Evolutionary conservation across 2,113 vertebrate species (phyloP).

Genomic region (Cariama cristata): DNA sequence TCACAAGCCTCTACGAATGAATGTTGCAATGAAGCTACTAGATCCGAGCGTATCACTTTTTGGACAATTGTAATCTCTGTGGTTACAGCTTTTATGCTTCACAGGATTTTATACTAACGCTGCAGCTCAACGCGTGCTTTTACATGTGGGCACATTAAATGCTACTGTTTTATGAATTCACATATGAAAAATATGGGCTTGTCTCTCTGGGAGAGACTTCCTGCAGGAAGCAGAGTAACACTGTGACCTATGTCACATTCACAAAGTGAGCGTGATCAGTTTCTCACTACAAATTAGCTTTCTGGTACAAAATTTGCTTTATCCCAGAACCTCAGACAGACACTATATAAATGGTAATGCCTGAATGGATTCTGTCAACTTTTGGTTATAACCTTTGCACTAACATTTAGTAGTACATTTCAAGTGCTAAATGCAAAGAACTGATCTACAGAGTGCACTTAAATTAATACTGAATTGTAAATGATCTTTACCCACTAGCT

Average conservation of each 20-base stretch:
- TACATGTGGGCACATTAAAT: background rate
- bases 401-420: background rate
- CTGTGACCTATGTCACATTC: background rate
- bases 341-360: background rate
- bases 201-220: background rate
- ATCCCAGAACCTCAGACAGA: background rate
- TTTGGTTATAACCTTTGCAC: background rate
- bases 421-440: background rate
- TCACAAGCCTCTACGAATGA: background rate
- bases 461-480: conserved; percentile 12
- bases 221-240: background rate
- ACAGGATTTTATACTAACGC: background rate
- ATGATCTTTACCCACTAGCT: background rate
- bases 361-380: background rate
- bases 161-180: background rate
- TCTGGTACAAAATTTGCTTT: conserved; percentile 1
- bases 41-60: background rate
- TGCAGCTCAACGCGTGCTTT: background rate
- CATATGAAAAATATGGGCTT: background rate
- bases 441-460: background rate
- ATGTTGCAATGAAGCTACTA: background rate
- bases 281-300: background rate
- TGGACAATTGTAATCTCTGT: background rate
- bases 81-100: background rate
- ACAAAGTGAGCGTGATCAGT: background rate